phyloP scores from a whole-genome alignment of 2,797 vertebrate species.

The Falco berigora region DNA sequence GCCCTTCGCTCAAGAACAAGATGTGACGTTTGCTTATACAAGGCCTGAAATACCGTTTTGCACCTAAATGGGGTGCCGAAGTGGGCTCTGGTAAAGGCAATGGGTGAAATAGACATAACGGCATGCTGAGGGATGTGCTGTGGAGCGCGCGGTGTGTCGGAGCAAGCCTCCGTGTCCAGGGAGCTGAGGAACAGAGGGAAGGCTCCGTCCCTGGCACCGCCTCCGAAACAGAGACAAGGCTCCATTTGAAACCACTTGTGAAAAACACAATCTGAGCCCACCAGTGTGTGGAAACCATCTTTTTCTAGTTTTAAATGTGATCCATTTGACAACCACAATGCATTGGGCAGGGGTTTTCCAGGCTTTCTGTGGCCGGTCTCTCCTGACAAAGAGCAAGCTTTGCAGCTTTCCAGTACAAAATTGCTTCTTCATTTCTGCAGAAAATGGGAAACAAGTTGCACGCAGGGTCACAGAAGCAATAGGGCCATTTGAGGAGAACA shows the following conservation, averaged over 20 bases:
- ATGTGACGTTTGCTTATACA: not conserved
- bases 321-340: accelerated
- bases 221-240: not conserved
- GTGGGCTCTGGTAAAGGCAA: accelerated
- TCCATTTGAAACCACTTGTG: not conserved
- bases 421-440: not conserved
- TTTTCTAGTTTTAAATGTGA: not conserved
- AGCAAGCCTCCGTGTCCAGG: not conserved
- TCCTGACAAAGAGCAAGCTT: not conserved
- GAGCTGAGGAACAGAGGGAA: not conserved
- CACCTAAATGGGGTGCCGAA: not conserved
- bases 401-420: not conserved
- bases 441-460: not conserved
- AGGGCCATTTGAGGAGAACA: accelerated
- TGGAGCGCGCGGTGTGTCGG: no score
- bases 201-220: not conserved
- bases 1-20: not conserved
- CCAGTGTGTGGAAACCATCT: not conserved
- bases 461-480: not conserved
- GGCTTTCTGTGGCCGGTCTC: not conserved
- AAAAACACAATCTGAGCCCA: not conserved
- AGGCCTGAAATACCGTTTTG: not conserved
- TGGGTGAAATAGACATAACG: not conserved
- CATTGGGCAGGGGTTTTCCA: not conserved
- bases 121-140: not conserved